A percentile compares a stretch with the other conserved stretches of the same genome.
These are phyloP conservation scores for Asarcornis scutulata DNA, from an alignment of 2,113 vertebrate species.

Conservation along the genomic window DNA sequence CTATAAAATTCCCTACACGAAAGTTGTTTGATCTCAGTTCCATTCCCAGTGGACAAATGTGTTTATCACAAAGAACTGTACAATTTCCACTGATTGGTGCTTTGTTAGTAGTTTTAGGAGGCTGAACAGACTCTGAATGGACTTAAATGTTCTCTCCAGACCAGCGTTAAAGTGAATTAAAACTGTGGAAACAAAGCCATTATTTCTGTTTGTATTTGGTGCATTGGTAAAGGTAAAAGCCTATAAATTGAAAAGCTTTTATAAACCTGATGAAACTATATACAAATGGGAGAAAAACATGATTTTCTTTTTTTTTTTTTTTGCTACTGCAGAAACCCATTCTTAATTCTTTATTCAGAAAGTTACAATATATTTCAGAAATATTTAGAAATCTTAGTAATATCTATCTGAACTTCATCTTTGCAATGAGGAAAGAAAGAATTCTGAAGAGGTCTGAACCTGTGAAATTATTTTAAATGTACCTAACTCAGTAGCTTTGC, in stretches of 20 bases:
- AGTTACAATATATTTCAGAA: background rate
- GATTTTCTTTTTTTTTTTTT: background rate
- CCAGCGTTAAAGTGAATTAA: background rate
- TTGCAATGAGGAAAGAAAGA: background rate
- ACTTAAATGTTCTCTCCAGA: background rate
- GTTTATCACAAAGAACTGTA: background rate
- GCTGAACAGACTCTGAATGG: background rate
- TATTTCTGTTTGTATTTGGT: background rate
- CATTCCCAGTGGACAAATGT: background rate
- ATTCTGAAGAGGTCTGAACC: accelerated
- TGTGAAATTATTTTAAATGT: background rate
- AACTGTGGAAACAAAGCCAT: background rate
- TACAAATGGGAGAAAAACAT: background rate
- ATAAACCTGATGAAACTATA: background rate
- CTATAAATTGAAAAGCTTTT: background rate
- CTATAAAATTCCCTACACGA: background rate
- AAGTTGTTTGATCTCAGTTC: background rate
- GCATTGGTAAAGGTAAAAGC: background rate
- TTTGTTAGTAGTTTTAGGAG: background rate
- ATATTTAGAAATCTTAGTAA: background rate
- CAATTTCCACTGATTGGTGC: background rate
- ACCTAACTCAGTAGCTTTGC: background rate
- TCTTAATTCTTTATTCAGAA: background rate
- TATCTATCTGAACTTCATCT: background rate
- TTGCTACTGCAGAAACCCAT: accelerated